Evolutionary conservation across 2,888 invertebrate species (phyloP).

Genomic region (Spodoptera picta): DNA sequence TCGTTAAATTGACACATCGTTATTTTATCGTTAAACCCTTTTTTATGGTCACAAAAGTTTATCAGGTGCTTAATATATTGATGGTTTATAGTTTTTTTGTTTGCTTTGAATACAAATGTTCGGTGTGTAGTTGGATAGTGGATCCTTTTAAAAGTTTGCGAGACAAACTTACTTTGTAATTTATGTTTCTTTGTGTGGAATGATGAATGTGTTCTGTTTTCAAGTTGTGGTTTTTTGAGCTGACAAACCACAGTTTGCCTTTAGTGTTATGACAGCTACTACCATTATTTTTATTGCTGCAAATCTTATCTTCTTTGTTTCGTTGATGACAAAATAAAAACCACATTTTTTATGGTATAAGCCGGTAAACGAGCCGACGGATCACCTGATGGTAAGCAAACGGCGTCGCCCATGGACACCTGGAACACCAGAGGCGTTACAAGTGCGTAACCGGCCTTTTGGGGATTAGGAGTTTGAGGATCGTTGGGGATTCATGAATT

Average conservation of each 20-base stretch:
- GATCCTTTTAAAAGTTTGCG: slow-evolving; percentile 38
- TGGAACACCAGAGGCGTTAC: too few relatives aligned
- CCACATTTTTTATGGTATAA: too few relatives aligned
- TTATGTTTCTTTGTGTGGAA: slow-evolving; percentile 72
- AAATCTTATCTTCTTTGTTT: slow-evolving; percentile 19
- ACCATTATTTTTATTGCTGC: slow-evolving; percentile 27
- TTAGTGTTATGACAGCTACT: slow-evolving; percentile 34
- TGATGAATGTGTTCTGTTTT: slow-evolving; percentile 46
- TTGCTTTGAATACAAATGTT: slow-evolving; percentile 41
- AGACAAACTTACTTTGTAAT: slow-evolving; percentile 66
- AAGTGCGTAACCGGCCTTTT: too few relatives aligned
- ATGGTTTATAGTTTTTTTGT: slow-evolving; percentile 27
- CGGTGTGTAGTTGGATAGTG: slow-evolving; percentile 30
- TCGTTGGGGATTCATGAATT: too few relatives aligned
- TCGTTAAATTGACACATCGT: slow-evolving; percentile 42
- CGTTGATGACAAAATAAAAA: neutral
- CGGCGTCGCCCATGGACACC: too few relatives aligned
- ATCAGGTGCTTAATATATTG: slow-evolving; percentile 52
- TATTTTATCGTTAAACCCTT: slow-evolving; percentile 28
- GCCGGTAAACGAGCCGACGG: too few relatives aligned
- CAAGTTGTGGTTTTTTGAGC: slow-evolving; percentile 46
- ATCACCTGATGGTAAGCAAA: too few relatives aligned
- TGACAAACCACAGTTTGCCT: slow-evolving; percentile 42
- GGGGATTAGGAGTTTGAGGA: too few relatives aligned
- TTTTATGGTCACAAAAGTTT: slow-evolving; percentile 43